Evolutionary conservation across 1,140 invertebrate species (phyloP).

Genomic region (Aradophagus sp.): DNA sequence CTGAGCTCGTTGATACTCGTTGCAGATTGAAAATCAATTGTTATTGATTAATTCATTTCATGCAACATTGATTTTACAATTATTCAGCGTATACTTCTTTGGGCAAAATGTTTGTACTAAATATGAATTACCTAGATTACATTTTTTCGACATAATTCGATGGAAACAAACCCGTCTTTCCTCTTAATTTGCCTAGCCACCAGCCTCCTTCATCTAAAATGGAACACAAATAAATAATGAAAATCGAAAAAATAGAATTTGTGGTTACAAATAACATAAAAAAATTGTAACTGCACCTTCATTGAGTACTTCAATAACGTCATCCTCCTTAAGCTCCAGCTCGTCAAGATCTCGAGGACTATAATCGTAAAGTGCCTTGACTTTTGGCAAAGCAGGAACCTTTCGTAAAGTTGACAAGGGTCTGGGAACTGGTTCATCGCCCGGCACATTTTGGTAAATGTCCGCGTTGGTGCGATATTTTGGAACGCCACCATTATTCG

Average conservation of each 20-base stretch:
- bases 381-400: slow-evolving; percentile 73
- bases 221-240: slow-evolving; percentile 7
- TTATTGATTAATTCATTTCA: no score
- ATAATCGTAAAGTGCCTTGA: slow-evolving; percentile 80
- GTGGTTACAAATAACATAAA: slow-evolving; percentile 50
- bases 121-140: slow-evolving; percentile 8
- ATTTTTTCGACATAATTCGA: slow-evolving; percentile 80
- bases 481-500: slow-evolving; percentile 7
- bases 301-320: slow-evolving; percentile 80
- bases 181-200: slow-evolving; percentile 80
- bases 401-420: slow-evolving; percentile 66
- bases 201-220: slow-evolving; percentile 82
- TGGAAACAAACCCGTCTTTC: slow-evolving; percentile 80
- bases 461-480: slow-evolving; percentile 36
- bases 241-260: slow-evolving; percentile 3
- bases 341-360: slow-evolving; percentile 82
- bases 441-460: slow-evolving; percentile 38
- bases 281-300: no score
- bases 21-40: no score
- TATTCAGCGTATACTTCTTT: slow-evolving; percentile 39
- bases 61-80: no score
- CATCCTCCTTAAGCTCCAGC: slow-evolving; percentile 79
- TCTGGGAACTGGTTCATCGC: slow-evolving; percentile 33
- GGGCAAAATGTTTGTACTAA: slow-evolving; percentile 38
- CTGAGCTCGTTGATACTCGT: no score